phyloP scores from a whole-genome alignment of 2,113 vertebrate genomes.

The Channa maculata region DNA sequence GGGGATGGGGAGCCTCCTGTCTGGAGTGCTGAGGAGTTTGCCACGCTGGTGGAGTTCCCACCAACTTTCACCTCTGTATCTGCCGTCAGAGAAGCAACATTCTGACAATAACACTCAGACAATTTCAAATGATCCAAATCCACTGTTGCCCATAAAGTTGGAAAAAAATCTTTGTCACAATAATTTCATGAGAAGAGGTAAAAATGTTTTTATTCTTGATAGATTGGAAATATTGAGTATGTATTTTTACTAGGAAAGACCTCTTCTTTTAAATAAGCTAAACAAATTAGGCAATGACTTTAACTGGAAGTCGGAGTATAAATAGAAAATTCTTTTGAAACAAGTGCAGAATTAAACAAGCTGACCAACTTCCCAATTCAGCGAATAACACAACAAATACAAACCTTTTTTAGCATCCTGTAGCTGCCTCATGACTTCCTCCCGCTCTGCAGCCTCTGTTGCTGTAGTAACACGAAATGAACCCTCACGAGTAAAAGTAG shows the following conservation, averaged over 20 bases:
- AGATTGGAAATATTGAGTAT: no score
- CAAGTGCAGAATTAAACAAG: no score
- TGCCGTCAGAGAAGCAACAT: slow-evolving; percentile 62
- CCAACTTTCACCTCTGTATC: slow-evolving; percentile 85
- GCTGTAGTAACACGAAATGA: slow-evolving; percentile 97
- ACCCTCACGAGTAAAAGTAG: slow-evolving; percentile 97
- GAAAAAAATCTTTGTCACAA: no score
- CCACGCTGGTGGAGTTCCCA: slow-evolving; percentile 43
- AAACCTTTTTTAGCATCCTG: slow-evolving; percentile 94
- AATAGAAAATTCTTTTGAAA: neutral
- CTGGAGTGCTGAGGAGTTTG: slow-evolving; percentile 76
- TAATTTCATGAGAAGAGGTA: no score
- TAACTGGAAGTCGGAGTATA: neutral
- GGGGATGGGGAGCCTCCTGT: slow-evolving; percentile 78
- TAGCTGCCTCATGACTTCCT: slow-evolving; percentile 96
- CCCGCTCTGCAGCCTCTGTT: slow-evolving; percentile 96
- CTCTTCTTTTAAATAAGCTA: neutral
- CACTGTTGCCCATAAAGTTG: neutral
- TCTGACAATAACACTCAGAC: neutral
- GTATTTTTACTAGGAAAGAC: neutral
- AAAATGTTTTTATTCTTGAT: no score
- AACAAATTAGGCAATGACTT: neutral
- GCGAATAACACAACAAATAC: neutral
- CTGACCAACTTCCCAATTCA: neutral
- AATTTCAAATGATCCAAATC: neutral